Conservation (phyloP, 2,113 vertebrate genomes). For the Mobula birostris region DNA sequence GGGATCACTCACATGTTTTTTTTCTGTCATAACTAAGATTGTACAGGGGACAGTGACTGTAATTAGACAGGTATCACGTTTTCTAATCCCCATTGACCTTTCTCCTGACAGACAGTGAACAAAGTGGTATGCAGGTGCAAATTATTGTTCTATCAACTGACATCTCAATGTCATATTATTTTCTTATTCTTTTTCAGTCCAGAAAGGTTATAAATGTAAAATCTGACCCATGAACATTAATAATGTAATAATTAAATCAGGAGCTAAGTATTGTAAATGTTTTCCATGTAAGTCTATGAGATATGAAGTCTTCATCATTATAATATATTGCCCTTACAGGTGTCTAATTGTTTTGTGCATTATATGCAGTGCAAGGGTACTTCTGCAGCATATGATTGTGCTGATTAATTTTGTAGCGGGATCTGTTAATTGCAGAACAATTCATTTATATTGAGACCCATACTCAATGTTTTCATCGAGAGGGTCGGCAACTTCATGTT, state of each 20-base stretch:
- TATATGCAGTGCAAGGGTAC: not conserved
- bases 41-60: not conserved
- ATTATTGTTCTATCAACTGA: conserved; percentile 17
- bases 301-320: not conserved
- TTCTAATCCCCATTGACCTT: conserved; percentile 6
- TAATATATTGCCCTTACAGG: not conserved
- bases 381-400: not conserved
- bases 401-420: not conserved
- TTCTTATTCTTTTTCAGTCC: conserved; percentile 1
- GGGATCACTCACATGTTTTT: not conserved
- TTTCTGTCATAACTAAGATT: conserved; percentile 25
- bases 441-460: not conserved
- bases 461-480: too few relatives aligned
- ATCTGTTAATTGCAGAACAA: not conserved
- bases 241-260: conserved; percentile 25
- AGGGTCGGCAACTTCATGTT: too few relatives aligned
- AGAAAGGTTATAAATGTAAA: not conserved
- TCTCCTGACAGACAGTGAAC: not conserved
- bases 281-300: conserved; percentile 19
- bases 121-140: not conserved
- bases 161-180: not conserved
- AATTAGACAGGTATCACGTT: not conserved
- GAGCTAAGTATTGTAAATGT: not conserved
- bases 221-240: conserved; percentile 10
- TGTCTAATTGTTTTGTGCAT: conserved; percentile 13